phyloP scores from a whole-genome alignment of 1,140 invertebrate species.

The Sesamia nonagrioides region DNA sequence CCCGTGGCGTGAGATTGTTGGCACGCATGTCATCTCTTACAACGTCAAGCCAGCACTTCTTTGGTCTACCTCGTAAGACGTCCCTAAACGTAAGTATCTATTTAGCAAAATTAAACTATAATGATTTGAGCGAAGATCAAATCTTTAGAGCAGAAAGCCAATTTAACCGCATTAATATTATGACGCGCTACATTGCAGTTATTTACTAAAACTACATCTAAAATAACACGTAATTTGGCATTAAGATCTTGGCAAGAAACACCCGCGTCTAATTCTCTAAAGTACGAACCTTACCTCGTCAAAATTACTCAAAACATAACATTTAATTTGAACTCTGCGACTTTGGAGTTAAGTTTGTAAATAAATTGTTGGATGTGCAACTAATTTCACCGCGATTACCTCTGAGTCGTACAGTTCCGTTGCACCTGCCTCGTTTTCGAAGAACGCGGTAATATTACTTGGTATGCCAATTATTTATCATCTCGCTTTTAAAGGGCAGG shows the following conservation, averaged over 20 bases:
- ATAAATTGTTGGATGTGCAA: neutral
- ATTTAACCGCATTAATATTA: neutral
- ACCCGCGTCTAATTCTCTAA: slow-evolving; percentile 15
- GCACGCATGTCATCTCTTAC: too few species aligned
- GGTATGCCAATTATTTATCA: slow-evolving; percentile 10
- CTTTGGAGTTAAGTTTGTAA: neutral
- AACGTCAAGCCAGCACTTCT: too few species aligned
- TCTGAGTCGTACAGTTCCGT: slow-evolving; percentile 6
- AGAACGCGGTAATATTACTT: slow-evolving; percentile 32
- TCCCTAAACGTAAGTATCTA: too few species aligned
- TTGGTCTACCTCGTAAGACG: too few species aligned
- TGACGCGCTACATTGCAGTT: neutral
- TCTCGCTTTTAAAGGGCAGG: slow-evolving; percentile 1
- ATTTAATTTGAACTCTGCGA: neutral
- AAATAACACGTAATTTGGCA: slow-evolving; percentile 35
- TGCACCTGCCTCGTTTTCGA: neutral
- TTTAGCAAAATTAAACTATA: too few species aligned
- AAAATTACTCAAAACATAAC: slow-evolving; percentile 5
- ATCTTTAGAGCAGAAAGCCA: neutral
- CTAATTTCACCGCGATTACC: slow-evolving; percentile 32
- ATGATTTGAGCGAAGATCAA: too few species aligned
- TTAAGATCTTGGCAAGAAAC: slow-evolving; percentile 11
- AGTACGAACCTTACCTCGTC: slow-evolving; percentile 19
- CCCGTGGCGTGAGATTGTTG: too few species aligned
- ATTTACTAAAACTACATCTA: slow-evolving; percentile 8